Percentiles rank a stretch among this genome's conserved stretches.
phyloP scores from a whole-genome alignment of 2,113 vertebrate species.

The Dromas ardeola region DNA sequence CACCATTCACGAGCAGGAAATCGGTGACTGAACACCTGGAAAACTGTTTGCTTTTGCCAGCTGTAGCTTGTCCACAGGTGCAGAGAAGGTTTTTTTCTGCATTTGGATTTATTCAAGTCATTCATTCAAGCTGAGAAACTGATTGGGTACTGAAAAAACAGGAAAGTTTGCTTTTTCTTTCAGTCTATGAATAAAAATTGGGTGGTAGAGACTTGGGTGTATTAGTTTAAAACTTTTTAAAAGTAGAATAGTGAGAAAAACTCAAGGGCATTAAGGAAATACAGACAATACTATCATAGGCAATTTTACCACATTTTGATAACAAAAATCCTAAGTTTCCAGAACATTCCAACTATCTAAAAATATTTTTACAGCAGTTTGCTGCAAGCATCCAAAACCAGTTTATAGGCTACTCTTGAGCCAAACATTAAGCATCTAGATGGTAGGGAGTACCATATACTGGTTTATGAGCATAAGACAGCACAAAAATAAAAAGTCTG shows the following conservation, averaged over 20 bases:
- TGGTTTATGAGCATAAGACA: not conserved
- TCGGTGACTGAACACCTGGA: not conserved
- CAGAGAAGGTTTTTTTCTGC: not conserved
- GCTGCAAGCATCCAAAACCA: not conserved
- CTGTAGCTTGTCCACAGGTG: conserved; percentile 45
- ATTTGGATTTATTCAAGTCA: not conserved
- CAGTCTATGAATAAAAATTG: not conserved
- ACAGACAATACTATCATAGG: not conserved
- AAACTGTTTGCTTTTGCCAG: conserved; percentile 51
- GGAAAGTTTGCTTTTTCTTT: not conserved
- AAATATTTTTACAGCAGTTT: not conserved
- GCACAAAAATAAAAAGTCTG: not conserved
- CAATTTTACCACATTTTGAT: not conserved
- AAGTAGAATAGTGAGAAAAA: not conserved
- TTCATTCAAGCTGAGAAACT: not conserved
- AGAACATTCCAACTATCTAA: not conserved
- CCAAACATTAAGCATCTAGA: not conserved
- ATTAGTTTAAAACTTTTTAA: not conserved
- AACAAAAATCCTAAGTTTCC: not conserved
- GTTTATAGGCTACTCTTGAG: not conserved
- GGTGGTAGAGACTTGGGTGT: not conserved
- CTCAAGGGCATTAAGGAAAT: not conserved
- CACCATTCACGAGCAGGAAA: not conserved
- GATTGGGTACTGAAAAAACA: not conserved
- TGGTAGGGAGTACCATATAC: not conserved